Conservation (phyloP, 2,797 vertebrate genomes). For the Carapus acus region DNA sequence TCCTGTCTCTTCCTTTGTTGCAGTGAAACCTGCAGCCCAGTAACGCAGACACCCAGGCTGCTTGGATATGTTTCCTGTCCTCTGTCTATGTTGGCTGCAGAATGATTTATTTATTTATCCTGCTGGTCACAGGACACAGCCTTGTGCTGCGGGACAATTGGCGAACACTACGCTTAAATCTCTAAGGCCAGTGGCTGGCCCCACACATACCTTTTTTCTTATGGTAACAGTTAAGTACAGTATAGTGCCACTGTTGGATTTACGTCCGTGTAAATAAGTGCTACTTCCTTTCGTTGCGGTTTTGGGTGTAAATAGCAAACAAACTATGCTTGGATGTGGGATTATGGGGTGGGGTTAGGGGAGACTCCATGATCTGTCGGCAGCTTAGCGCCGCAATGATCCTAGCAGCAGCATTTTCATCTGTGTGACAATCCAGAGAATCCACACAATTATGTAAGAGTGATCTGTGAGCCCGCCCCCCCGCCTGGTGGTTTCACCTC, state of each 20-base stretch:
- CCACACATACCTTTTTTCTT: no score
- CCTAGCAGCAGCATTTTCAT: slow-evolving; percentile 76
- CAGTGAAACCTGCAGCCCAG: slow-evolving; percentile 50
- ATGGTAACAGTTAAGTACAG: no score
- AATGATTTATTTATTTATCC: slow-evolving; percentile 52
- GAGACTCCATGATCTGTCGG: slow-evolving; percentile 74
- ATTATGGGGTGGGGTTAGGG: slow-evolving; percentile 77
- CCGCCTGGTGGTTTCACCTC: slow-evolving; percentile 43
- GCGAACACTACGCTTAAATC: no score
- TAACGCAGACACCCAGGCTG: slow-evolving; percentile 66
- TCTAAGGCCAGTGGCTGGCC: no score
- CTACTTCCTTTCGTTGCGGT: slow-evolving; percentile 9
- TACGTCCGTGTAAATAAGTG: no score
- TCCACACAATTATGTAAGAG: slow-evolving; percentile 76
- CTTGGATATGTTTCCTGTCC: slow-evolving; percentile 53
- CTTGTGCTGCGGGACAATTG: slow-evolving; percentile 40
- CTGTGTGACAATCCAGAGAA: slow-evolving; percentile 82
- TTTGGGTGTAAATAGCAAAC: slow-evolving; percentile 52
- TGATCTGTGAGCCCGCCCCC: slow-evolving; percentile 59
- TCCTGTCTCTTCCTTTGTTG: slow-evolving; percentile 4
- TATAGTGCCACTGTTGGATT: no score
- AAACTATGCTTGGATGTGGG: slow-evolving; percentile 61
- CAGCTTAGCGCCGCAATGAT: slow-evolving; percentile 80
- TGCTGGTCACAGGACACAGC: slow-evolving; percentile 38
- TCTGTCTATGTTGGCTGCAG: slow-evolving; percentile 47